Conservation (phyloP, 2,888 invertebrate species). For the Sarcophaga variegata region DNA sequence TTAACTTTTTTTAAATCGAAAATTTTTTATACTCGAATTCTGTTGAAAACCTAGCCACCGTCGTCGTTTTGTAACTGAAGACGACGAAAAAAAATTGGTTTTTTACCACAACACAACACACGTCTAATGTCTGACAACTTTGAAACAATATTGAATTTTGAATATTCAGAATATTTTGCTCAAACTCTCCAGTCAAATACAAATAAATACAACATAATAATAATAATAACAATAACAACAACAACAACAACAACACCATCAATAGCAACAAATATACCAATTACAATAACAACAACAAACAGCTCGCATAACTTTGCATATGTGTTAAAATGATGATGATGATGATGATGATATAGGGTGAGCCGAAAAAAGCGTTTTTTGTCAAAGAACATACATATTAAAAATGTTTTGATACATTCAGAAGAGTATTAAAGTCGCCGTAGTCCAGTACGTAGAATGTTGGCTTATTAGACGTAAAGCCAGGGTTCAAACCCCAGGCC, state of each 20-base stretch:
- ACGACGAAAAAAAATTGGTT: slow-evolving; percentile 14
- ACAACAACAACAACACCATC: too few relatives aligned
- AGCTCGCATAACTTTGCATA: slow-evolving; percentile 61
- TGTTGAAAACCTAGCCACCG: slow-evolving; percentile 23
- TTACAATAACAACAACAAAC: slow-evolving; percentile 17
- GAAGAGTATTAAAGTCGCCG: too few relatives aligned
- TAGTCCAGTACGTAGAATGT: too few relatives aligned
- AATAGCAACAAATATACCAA: too few relatives aligned
- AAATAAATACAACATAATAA: slow-evolving; percentile 14
- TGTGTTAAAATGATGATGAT: slow-evolving; percentile 30
- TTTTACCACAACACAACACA: slow-evolving; percentile 60
- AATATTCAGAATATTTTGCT: slow-evolving; percentile 68
- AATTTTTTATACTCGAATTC: slow-evolving; percentile 16
- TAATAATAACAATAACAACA: too few relatives aligned
- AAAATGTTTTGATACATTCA: too few relatives aligned
- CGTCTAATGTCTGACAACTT: slow-evolving; percentile 68
- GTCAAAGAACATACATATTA: too few relatives aligned
- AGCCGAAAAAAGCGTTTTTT: slow-evolving; percentile 14
- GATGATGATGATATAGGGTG: slow-evolving; percentile 23
- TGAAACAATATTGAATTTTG: slow-evolving; percentile 68
- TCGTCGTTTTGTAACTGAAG: slow-evolving; percentile 25
- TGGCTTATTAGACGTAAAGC: too few relatives aligned
- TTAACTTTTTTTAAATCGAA: slow-evolving; percentile 1
- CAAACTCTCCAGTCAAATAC: slow-evolving; percentile 56
- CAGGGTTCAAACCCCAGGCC: too few relatives aligned